A percentile compares a stretch with the other conserved stretches of the same genome.
phyloP scores from a whole-genome alignment of 2,797 vertebrate species.

The Melanotaenia maccullochi region DNA sequence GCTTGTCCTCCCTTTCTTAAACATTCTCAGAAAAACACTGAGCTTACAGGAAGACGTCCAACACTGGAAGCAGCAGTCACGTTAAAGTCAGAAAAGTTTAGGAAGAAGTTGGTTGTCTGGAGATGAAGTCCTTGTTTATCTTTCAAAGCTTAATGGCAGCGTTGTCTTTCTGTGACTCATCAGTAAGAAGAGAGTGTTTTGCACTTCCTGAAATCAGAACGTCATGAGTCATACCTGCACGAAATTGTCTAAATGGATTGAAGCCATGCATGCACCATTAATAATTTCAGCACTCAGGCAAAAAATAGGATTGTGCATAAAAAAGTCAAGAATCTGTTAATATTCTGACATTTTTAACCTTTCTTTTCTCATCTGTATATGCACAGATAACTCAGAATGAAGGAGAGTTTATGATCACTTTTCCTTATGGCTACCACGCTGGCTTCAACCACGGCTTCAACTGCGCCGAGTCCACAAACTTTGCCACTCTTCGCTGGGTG shows the following conservation, averaged over 20 bases:
- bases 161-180: background rate
- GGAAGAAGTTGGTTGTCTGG: slow-evolving; percentile 34
- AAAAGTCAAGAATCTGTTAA: background rate
- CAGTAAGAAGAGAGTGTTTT: background rate
- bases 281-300: background rate
- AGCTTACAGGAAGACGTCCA: slow-evolving; percentile 50
- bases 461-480: slow-evolving; percentile 98
- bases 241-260: slow-evolving; percentile 1
- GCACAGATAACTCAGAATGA: slow-evolving; percentile 95
- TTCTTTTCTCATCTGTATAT: background rate
- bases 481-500: slow-evolving; percentile 96
- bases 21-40: slow-evolving; percentile 49
- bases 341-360: background rate
- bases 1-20: slow-evolving; percentile 46
- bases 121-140: slow-evolving; percentile 16
- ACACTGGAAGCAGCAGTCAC: slow-evolving; percentile 32
- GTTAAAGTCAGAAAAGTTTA: slow-evolving; percentile 55
- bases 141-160: background rate
- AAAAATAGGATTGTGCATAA: background rate
- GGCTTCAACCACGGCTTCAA: slow-evolving; percentile 99
- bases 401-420: slow-evolving; percentile 98
- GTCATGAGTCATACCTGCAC: background rate
- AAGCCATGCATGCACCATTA: background rate
- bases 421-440: slow-evolving; percentile 96
- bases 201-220: background rate